These are phyloP conservation scores for Calameuta filiformis DNA, from an alignment of 2,888 invertebrate genomes.

Conservation along the genomic window DNA sequence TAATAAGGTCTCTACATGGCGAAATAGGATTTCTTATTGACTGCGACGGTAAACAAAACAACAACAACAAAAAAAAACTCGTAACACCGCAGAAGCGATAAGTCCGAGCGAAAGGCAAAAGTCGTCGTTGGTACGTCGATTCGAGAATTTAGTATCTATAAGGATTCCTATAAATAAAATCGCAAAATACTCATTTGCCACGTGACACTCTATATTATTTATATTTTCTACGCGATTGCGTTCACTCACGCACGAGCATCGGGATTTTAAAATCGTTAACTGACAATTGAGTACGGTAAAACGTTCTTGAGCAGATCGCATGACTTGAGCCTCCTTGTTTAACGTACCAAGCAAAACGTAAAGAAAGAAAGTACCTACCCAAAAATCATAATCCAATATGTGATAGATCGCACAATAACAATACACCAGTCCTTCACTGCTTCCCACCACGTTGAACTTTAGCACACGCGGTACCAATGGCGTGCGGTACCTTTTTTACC, in stretches of 20 bases:
- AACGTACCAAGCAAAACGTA: background rate
- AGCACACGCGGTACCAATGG: background rate
- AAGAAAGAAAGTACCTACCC: conserved; percentile 38
- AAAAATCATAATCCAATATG: conserved; percentile 43
- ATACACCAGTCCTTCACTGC: background rate
- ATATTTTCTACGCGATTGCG: background rate
- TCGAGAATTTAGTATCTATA: background rate
- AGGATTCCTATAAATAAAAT: background rate
- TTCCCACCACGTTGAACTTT: background rate
- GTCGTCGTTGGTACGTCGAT: background rate
- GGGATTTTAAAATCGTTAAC: background rate
- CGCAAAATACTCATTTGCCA: background rate
- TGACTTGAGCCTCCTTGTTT: background rate
- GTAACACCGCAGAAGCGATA: background rate
- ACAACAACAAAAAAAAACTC: background rate
- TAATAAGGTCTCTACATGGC: background rate
- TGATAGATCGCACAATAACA: background rate
- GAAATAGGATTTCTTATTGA: background rate
- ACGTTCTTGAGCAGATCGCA: background rate
- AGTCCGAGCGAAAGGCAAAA: background rate
- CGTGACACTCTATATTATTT: background rate
- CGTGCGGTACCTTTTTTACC: background rate
- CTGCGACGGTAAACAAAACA: background rate
- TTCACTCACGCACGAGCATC: background rate
- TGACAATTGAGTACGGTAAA: background rate